Conservation (phyloP, 2,797 vertebrate genomes). For the Lacerta viridis region DNA sequence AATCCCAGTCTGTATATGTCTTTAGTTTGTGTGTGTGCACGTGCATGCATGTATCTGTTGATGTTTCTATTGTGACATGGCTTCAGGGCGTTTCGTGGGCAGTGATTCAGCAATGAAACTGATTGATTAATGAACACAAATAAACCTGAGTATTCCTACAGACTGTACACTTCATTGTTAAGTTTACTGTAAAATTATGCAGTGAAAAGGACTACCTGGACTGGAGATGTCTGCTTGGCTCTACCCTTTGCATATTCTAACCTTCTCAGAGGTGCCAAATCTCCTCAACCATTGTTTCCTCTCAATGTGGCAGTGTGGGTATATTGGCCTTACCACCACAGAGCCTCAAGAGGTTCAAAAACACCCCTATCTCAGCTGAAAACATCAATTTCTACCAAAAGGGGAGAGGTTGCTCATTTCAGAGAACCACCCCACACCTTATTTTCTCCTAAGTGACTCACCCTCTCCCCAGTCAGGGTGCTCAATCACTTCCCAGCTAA, state of each 20-base stretch:
- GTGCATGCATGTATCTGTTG: no score
- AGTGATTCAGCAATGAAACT: background rate
- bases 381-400: background rate
- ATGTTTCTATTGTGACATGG: no score
- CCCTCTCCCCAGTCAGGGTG: conserved; percentile 71
- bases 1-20: no score
- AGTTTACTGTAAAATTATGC: background rate
- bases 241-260: background rate
- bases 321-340: no score
- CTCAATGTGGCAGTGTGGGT: background rate
- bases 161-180: background rate
- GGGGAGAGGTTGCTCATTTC: background rate
- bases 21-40: no score
- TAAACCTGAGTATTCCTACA: background rate
- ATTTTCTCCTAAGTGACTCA: background rate
- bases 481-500: conserved; percentile 76
- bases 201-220: background rate
- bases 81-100: no score
- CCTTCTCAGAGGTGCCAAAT: background rate
- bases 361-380: background rate
- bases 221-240: background rate
- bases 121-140: background rate
- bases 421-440: background rate
- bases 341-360: background rate
- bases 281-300: no score